These are phyloP conservation scores for Aphrophora alni DNA, from an alignment of 2,888 invertebrate species.

Conservation along the genomic window DNA sequence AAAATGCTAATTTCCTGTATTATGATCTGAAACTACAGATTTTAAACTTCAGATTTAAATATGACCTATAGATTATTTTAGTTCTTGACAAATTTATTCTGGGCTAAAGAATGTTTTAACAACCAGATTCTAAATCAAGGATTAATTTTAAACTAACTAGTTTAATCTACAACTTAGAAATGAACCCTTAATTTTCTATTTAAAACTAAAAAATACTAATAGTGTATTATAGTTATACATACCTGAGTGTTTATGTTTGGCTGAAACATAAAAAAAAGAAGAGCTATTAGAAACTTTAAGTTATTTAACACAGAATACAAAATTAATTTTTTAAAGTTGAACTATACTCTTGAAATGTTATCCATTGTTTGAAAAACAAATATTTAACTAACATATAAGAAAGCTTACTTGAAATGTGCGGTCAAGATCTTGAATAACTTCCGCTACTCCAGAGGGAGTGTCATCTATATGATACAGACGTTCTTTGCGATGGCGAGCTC, in stretches of 20 bases:
- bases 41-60: too few relatives aligned
- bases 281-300: not conserved
- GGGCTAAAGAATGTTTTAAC: too few relatives aligned
- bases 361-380: not conserved
- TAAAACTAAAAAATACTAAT: too few relatives aligned
- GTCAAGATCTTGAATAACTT: conserved; percentile 69
- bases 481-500: conserved; percentile 61
- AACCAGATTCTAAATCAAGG: too few relatives aligned
- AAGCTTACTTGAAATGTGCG: conserved; percentile 55
- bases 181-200: too few relatives aligned
- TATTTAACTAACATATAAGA: not conserved
- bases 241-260: conserved; percentile 50
- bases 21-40: too few relatives aligned
- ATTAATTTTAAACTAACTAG: too few relatives aligned
- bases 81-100: too few relatives aligned
- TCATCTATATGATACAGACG: conserved; percentile 84
- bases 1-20: too few relatives aligned
- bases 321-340: conserved; percentile 13
- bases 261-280: conserved; percentile 46
- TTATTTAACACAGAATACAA: not conserved
- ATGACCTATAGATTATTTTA: too few relatives aligned
- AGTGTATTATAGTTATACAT: conserved; percentile 10
- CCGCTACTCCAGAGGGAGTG: conserved; percentile 73
- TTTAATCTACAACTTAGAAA: too few relatives aligned
- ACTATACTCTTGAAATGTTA: too few relatives aligned